phyloP scores from a whole-genome alignment of 2,113 vertebrate species.

The Paradisaea rubra region DNA sequence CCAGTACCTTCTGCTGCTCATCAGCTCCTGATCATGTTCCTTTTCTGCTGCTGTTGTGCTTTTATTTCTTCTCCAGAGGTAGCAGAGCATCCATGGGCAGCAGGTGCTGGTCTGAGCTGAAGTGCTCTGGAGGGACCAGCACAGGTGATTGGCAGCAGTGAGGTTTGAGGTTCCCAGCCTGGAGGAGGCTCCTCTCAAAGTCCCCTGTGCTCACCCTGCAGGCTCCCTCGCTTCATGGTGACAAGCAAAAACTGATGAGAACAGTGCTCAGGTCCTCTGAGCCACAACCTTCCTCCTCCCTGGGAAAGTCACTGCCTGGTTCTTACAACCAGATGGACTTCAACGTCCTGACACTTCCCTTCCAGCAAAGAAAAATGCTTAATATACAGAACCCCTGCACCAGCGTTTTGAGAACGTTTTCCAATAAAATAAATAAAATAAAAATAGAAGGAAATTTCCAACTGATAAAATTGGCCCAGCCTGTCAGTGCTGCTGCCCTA shows the following conservation, averaged over 20 bases:
- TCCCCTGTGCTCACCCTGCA: background rate
- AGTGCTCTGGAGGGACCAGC: background rate
- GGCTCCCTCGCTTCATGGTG: accelerated
- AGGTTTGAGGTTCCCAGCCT: background rate
- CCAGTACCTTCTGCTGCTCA: background rate
- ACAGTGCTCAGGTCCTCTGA: background rate
- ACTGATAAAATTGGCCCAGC: background rate
- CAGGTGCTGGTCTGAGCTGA: background rate
- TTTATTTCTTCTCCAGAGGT: background rate
- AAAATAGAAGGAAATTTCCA: constrained; percentile 13
- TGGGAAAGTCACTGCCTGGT: constrained; percentile 27
- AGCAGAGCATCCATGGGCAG: background rate
- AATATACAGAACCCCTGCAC: background rate
- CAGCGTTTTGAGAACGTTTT: background rate
- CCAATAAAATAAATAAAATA: constrained; percentile 8
- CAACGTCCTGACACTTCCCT: background rate
- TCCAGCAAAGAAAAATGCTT: background rate
- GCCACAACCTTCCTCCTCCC: background rate
- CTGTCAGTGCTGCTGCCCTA: constrained; percentile 22
- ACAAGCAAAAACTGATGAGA: background rate
- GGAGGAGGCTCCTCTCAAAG: background rate
- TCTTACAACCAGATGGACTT: background rate
- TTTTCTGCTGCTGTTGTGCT: background rate
- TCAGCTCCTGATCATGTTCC: background rate
- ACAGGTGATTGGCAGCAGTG: accelerated